Base-by-base conservation (phyloP, 1,140 invertebrate species). In the Lasioglossum baleicum region DNA sequence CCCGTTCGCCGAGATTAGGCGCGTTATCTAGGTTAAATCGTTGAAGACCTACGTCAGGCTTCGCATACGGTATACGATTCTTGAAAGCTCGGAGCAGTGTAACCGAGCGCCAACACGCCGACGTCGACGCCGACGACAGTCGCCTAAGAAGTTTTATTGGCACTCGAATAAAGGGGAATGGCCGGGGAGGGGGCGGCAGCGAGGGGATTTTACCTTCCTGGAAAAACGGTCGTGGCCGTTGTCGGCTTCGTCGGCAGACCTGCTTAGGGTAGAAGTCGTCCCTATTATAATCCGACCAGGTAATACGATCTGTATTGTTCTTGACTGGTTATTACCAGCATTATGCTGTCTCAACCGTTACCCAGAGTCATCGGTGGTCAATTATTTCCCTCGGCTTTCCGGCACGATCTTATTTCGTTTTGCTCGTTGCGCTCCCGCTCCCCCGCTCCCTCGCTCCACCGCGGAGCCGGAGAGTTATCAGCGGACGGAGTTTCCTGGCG, bases 401-500 rank as follows among this genome's bases (percentile, higher is more conserved):
- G 8, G 48, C 10, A 4, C 35, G 17, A 26, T 56, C 53, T 77
- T 67, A 66, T 81, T 69, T 58, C 4, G 17, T 53, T 53, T 15
- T 20, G 51, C 3, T 20, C 51, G 51, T 51, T 48, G 40, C 63
- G 35, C 68, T 68, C 44, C n/a, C 13, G 13, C 13, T 10, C 44
- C n/a, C 15, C 26, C 68, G 13, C 22, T 8, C 22, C 44, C 20
- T 20, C 20, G 40, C 35, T 69, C 3, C 13, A 53, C 6, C 51
- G 0, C 10, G 10, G 44, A 48, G 13, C 15, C 3, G 15, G 13
- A 15, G 35, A 65, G 82, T 69, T 71, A 70, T 67, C 79, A 79
- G 86, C 88, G 88, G 88, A 89, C 88, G 87, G 87, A 83, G 82
- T 85, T 88, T 85, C 80, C 76, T 89, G 80, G 71, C 81, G 82